Percentiles rank a stretch among this genome's conserved stretches.
Evolutionary conservation across 2,888 invertebrate genomes (phyloP).

Genomic region (Steromphala cineraria): DNA sequence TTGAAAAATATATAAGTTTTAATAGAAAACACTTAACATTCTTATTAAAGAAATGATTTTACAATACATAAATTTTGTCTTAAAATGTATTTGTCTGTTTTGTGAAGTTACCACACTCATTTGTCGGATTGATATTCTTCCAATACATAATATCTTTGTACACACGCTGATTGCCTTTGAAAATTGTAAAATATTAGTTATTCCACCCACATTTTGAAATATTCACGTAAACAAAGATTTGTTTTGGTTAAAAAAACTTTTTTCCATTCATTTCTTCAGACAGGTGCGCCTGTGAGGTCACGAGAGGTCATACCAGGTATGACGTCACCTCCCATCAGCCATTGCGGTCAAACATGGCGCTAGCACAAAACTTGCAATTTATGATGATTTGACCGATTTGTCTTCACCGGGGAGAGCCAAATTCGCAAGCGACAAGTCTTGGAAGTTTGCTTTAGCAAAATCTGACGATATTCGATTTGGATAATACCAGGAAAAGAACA

Average conservation of each 20-base stretch:
- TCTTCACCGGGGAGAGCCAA: background rate
- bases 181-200: no score
- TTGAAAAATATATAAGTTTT: no score
- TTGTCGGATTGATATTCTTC: no score
- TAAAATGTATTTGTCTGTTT: no score
- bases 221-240: background rate
- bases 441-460: background rate
- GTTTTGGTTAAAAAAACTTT: background rate
- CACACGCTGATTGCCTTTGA: no score
- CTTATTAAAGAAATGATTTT: no score
- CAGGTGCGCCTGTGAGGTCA: slow-evolving; percentile 21
- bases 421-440: background rate
- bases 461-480: slow-evolving; percentile 2
- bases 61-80: no score
- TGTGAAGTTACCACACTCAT: no score
- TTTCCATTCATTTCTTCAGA: slow-evolving; percentile 1
- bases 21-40: no score
- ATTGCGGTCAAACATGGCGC: slow-evolving; percentile 28
- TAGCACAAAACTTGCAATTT: background rate
- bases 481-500: background rate
- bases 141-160: no score
- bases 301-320: slow-evolving; percentile 15
- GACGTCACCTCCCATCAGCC: slow-evolving; percentile 46
- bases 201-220: no score
- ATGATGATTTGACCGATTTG: background rate